A percentile compares a stretch with the other conserved stretches of the same genome.
phyloP scores from a whole-genome alignment of 2,888 invertebrate genomes.

The Thymelicus lineola region DNA sequence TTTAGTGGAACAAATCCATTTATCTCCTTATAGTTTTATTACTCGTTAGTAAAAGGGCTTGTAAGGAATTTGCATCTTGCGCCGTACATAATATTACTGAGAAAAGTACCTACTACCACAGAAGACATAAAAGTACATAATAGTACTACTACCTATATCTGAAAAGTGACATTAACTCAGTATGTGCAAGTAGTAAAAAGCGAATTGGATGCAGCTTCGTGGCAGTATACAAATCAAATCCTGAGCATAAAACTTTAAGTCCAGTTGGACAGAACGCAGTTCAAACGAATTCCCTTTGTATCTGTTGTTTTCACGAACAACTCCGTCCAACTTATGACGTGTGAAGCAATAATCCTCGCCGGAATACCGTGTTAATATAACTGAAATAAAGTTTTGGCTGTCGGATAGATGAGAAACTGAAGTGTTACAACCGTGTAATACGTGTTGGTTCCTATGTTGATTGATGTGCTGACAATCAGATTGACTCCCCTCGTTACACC shows the following conservation, averaged over 20 bases:
- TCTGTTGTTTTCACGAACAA: slow-evolving; percentile 24
- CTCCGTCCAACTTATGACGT: slow-evolving; percentile 32
- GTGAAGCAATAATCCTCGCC: slow-evolving; percentile 35
- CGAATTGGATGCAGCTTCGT: background rate
- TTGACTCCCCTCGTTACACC: too few species aligned
- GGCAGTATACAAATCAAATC: background rate
- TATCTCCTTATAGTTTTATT: too few species aligned
- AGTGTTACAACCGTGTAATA: background rate
- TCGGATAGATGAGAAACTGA: background rate
- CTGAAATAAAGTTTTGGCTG: slow-evolving; percentile 5
- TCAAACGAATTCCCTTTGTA: slow-evolving; percentile 34
- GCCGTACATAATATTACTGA: too few species aligned
- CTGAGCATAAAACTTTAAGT: slow-evolving; percentile 18
- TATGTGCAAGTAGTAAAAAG: too few species aligned
- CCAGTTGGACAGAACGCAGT: slow-evolving; percentile 20
- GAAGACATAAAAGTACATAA: too few species aligned
- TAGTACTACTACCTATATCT: too few species aligned
- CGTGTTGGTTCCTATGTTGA: background rate
- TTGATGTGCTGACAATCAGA: too few species aligned
- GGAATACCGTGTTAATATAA: slow-evolving; percentile 13
- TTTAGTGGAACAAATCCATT: too few species aligned
- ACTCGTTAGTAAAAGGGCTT: too few species aligned
- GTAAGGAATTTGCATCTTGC: too few species aligned
- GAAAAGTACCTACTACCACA: too few species aligned
- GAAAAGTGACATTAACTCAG: too few species aligned